A percentile compares a stretch with the other conserved stretches of the same genome.
Conservation (phyloP, 1,140 invertebrate genomes). For the Drosophila nebulosa region DNA sequence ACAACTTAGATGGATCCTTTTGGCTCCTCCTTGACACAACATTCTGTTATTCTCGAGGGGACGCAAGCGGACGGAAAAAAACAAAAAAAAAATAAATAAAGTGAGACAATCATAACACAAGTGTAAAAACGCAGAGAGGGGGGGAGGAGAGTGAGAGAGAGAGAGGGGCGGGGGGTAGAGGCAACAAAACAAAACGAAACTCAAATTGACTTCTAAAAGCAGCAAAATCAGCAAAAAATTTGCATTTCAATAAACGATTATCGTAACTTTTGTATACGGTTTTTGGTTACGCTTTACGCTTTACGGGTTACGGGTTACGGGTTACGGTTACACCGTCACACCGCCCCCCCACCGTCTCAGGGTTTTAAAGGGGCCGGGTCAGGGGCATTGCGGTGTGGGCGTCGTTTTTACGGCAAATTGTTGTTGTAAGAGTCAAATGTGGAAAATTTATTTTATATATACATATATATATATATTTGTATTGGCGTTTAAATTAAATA, state of each 20-base stretch:
- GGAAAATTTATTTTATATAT: slow-evolving; percentile 76
- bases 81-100: not conserved
- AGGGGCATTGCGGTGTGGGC: too few species aligned
- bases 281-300: slow-evolving; percentile 68
- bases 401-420: slow-evolving; percentile 71
- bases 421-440: slow-evolving; percentile 76
- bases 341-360: too few species aligned
- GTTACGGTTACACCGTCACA: too few species aligned
- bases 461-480: too few species aligned
- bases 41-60: not conserved
- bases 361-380: too few species aligned
- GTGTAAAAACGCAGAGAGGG: too few species aligned
- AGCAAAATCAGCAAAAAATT: slow-evolving; percentile 78
- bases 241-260: slow-evolving; percentile 79
- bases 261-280: slow-evolving; percentile 76
- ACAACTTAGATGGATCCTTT: not conserved
- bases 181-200: slow-evolving; percentile 35
- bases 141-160: too few species aligned
- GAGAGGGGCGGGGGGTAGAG: too few species aligned
- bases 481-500: slow-evolving; percentile 73
- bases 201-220: slow-evolving; percentile 78
- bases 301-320: slow-evolving; percentile 42
- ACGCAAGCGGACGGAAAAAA: not conserved
- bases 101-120: slow-evolving; percentile 45
- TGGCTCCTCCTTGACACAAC: not conserved